Base-by-base conservation (phyloP, 1,140 invertebrate genomes). In the Carcinoscorpius rotundicauda region DNA sequence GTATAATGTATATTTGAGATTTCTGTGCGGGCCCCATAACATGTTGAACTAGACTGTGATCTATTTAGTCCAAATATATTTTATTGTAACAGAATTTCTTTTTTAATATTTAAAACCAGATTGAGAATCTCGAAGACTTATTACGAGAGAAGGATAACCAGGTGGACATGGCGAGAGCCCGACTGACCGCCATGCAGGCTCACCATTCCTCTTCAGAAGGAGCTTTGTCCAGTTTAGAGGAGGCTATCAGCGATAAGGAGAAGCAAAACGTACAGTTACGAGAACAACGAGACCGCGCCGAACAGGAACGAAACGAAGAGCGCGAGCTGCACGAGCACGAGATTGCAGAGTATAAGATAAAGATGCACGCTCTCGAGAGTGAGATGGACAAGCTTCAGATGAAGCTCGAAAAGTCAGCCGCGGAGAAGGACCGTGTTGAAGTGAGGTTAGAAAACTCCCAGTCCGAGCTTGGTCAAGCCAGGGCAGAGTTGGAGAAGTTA, bases 111-210 rank as follows among this genome's bases (percentile, higher is more conserved):
- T 92, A 97, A 76, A 83, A 94, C 76, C 97, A 98, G 87, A 93
- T 97, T 76, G 95, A 98, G 79, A 96, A 96, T 77, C 79, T 98
- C 58, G 96, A 98, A 81, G 94, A 97, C 75, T 81, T 96, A 58
- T 81, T 98, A 6, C 94, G 95, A 78, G 95, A 98, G 76, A 98
- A 98, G 79, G 96, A 98, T 76, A 94, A 94, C 76, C 93, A 97
- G 81, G 89, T 98, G 62, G 91, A 94, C 72, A 93, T 95, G 87
- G 89, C 93, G 0, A 82, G 93, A 69, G 88, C 91, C n/a, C 83
- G 93, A 64, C 76, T 95, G 6, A 87, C 88, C 5, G 74, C 77
- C 56, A 91, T 94, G 85, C 91, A 94, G 81, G 89, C 89, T 6
- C 90, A 94, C 73, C 90, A 93, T 75, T 93, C 90, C 76, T 91